Conservation (phyloP, 2,888 invertebrate species). For the Ormyrus thymus region DNA sequence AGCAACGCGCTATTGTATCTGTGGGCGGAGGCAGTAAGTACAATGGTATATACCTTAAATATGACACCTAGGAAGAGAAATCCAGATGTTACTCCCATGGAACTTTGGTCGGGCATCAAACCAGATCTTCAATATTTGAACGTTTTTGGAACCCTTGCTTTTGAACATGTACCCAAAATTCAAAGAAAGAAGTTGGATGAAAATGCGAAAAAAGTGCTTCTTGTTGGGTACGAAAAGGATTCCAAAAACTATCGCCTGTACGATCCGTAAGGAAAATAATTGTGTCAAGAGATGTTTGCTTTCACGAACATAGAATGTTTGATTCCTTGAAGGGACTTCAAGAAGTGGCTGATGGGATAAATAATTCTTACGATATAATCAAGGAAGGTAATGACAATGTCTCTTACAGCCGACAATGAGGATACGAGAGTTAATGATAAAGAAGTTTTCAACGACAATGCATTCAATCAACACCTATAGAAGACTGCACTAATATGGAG, state of each 20-base stretch:
- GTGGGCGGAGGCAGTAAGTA: slow-evolving; percentile 9
- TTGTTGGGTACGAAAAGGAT: slow-evolving; percentile 48
- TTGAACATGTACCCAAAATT: slow-evolving; percentile 38
- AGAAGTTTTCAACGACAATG: no score
- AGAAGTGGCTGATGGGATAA: no score
- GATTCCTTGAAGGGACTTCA: neutral
- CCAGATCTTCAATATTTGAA: neutral
- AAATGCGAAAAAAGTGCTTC: slow-evolving; percentile 31
- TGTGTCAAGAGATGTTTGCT: neutral
- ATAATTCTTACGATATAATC: no score
- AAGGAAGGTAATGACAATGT: neutral
- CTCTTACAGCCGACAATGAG: neutral
- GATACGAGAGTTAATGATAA: neutral
- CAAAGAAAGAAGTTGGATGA: slow-evolving; percentile 22
- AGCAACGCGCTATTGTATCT: neutral
- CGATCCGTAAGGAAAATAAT: neutral
- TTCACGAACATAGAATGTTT: neutral
- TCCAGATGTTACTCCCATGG: neutral
- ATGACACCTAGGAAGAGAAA: neutral
- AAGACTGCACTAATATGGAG: neutral
- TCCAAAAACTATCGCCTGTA: slow-evolving; percentile 49
- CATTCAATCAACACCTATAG: neutral
- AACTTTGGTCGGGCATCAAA: neutral
- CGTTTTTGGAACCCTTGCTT: slow-evolving; percentile 18
- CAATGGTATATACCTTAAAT: neutral